Percentiles rank a stretch among this genome's conserved stretches.
Evolutionary conservation across 1,140 invertebrate genomes (phyloP).

Genomic region (Holcopasites calliopsidis): DNA sequence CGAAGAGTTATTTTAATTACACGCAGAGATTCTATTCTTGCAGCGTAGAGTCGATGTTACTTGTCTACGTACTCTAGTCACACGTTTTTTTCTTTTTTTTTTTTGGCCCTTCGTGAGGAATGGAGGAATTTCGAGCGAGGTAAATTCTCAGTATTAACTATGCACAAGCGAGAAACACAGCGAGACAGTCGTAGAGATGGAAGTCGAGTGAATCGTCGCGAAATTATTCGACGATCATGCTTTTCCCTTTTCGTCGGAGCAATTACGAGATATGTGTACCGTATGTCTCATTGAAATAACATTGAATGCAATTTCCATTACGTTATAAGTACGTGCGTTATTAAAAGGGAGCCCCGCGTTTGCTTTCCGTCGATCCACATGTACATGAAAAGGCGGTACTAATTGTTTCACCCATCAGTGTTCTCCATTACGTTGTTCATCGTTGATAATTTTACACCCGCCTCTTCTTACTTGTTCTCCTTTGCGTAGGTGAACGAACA

Average conservation of each 20-base stretch:
- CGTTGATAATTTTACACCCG: background rate
- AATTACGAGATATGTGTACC: too few relatives aligned
- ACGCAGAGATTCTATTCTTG: slow-evolving; percentile 19
- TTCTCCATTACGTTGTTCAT: background rate
- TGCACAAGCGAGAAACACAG: background rate
- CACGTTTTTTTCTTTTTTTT: too few relatives aligned
- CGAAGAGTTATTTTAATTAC: slow-evolving; percentile 7
- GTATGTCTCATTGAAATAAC: background rate
- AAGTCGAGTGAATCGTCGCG: background rate
- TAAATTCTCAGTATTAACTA: slow-evolving; percentile 25
- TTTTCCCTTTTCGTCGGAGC: too few relatives aligned
- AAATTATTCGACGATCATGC: background rate
- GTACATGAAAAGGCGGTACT: background rate
- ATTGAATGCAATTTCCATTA: background rate
- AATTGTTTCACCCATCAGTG: background rate
- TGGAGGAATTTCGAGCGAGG: too few relatives aligned
- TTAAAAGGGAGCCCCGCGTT: background rate
- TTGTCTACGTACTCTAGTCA: slow-evolving; percentile 18
- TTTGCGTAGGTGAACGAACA: background rate
- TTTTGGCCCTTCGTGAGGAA: too few relatives aligned
- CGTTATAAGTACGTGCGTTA: background rate
- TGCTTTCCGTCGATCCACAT: background rate
- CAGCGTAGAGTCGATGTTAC: background rate
- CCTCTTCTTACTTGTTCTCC: background rate
- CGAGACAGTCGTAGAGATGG: background rate